phyloP scores from a whole-genome alignment of 2,888 invertebrate species.

The Drosophila kambysellisi region DNA sequence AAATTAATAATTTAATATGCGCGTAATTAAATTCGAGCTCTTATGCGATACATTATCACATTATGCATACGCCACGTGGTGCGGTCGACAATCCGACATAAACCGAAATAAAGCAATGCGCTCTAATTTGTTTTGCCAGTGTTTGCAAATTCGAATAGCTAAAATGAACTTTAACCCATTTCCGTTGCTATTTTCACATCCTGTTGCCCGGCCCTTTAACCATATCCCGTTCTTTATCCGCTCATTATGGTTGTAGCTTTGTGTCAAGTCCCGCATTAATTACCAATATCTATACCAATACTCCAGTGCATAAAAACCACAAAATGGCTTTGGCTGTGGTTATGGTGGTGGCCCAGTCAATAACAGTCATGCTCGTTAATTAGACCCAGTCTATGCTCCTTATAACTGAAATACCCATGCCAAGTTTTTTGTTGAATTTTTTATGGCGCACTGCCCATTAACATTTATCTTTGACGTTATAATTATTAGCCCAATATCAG shows the following conservation, averaged over 20 bases:
- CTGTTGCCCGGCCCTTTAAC: not conserved
- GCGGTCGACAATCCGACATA: slow-evolving; percentile 25
- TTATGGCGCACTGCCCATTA: slow-evolving; percentile 50
- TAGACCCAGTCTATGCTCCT: slow-evolving; percentile 28
- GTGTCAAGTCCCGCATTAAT: slow-evolving; percentile 57
- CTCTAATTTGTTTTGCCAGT: slow-evolving; percentile 24
- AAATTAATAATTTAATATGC: slow-evolving; percentile 68
- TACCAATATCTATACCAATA: slow-evolving; percentile 63
- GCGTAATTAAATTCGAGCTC: slow-evolving; percentile 61
- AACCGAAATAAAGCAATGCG: slow-evolving; percentile 12
- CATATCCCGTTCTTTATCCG: slow-evolving; percentile 4
- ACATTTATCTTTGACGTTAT: slow-evolving; percentile 62
- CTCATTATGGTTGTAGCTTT: slow-evolving; percentile 27
- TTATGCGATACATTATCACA: slow-evolving; percentile 39
- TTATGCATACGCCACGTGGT: slow-evolving; percentile 67
- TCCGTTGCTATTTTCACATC: slow-evolving; percentile 4
- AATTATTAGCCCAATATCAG: slow-evolving; percentile 61
- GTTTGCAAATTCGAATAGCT: slow-evolving; percentile 27
- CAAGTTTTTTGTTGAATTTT: slow-evolving; percentile 45
- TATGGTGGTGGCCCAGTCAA: slow-evolving; percentile 23
- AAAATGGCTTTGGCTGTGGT: slow-evolving; percentile 54
- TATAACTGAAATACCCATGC: slow-evolving; percentile 35
- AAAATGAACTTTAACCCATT: slow-evolving; percentile 44
- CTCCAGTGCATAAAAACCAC: slow-evolving; percentile 64
- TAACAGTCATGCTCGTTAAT: slow-evolving; percentile 29